Base-by-base conservation (phyloP, 2,113 vertebrate genomes). In the Planiliza haematocheilus region DNA sequence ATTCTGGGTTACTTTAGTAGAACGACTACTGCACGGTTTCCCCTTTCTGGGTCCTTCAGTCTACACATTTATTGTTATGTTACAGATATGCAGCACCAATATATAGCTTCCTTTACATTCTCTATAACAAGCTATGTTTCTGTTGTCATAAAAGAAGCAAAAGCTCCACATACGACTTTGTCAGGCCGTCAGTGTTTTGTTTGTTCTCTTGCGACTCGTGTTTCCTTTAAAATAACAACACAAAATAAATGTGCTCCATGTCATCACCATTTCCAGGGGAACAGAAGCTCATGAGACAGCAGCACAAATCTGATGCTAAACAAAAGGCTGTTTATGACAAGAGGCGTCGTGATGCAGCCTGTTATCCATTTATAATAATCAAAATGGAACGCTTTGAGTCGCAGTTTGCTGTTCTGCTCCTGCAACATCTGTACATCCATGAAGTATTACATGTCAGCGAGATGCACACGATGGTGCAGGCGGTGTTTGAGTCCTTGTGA, bases 351-450 rank as follows among this genome's bases (percentile, higher is more conserved):
- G 86, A 83, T 80, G 82, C 83, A 83, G 85, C 78, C 83, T 81
- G 85, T 84, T 86, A 88, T 86, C 84, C 83, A 84, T 90, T 89
- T 83, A 79, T 77, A 79, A 82, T 87, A 85, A 87, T 88, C 75
- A 75, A 57, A 77, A 81, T 56, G 57, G 72, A 88, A 62, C 69
- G 59, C 73, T 41, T 34, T 0, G 20, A 61, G 82, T 82, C 41
- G 10, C 56, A 62, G 56, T 48, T 30, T 77, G 81, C 66, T 66
- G 72, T 37, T 75, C 61, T 56, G 76, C 66, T 66, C 10, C 80
- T 61, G 70, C 36, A 89, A 86, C 79, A 83, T 86, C 79, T 81
- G 81, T 79, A 80, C 82, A 64, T 87, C 70, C 60, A 76, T 85
- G 76, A 84, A 66, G 73, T 65, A 56, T 77, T 60, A 55, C 37